Evolutionary conservation across 1,140 invertebrate species (phyloP).

Genomic region (Drosophila arizonae): DNA sequence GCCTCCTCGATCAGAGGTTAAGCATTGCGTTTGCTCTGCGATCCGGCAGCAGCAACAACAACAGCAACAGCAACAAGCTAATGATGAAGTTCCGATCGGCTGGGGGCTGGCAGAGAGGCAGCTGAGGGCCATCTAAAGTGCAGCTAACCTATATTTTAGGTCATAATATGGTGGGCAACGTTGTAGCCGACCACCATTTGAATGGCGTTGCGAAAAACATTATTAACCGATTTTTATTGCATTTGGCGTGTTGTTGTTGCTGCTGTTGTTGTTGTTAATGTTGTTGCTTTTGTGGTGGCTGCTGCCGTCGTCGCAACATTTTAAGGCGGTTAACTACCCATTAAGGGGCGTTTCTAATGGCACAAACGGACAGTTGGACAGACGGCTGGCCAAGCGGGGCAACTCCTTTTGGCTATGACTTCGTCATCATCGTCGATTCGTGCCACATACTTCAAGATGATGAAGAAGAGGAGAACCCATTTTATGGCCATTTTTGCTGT

Average conservation of each 20-base stretch:
- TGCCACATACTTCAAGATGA: slow-evolving; percentile 59
- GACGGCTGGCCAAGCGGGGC: slow-evolving; percentile 27
- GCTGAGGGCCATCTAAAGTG: neutral
- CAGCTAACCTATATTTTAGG: slow-evolving; percentile 75
- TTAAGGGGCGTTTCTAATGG: slow-evolving; percentile 80
- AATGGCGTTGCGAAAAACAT: slow-evolving; percentile 81
- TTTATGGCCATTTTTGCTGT: slow-evolving; percentile 73
- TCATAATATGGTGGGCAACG: slow-evolving; percentile 46
- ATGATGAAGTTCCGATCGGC: slow-evolving; percentile 59
- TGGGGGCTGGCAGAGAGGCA: neutral
- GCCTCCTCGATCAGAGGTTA: slow-evolving; percentile 67
- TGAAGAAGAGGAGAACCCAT: slow-evolving; percentile 50
- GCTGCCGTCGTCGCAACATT: slow-evolving; percentile 55
- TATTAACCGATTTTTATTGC: slow-evolving; percentile 80
- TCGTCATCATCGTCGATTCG: slow-evolving; percentile 53
- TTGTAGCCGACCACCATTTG: slow-evolving; percentile 52
- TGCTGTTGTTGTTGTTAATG: slow-evolving; percentile 15
- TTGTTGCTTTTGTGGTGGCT: slow-evolving; percentile 13
- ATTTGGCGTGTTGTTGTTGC: slow-evolving; percentile 28
- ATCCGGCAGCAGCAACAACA: slow-evolving; percentile 27
- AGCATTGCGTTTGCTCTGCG: slow-evolving; percentile 55
- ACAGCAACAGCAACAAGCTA: slow-evolving; percentile 20
- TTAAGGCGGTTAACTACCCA: slow-evolving; percentile 79
- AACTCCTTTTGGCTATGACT: slow-evolving; percentile 55
- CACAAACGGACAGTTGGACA: slow-evolving; percentile 42